Evolutionary conservation across 2,888 invertebrate genomes (phyloP), one percentile per base, ranked within the genome.

Genomic region (Pterostichus madidus): DNA sequence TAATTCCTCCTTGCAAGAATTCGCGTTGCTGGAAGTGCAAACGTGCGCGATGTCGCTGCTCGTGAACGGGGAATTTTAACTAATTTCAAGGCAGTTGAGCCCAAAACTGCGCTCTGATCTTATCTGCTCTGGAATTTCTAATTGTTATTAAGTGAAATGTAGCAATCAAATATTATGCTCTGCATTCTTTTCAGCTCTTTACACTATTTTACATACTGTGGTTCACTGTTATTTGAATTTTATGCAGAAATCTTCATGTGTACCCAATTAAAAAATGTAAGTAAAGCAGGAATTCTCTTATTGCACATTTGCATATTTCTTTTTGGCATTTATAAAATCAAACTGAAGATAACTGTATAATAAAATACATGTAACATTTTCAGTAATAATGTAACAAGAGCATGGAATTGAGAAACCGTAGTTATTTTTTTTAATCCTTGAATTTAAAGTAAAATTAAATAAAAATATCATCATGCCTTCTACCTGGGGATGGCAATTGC

Each of bases 131-230:
- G 75, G 75, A 75, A 75, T 75, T 75, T 75, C 52, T 75, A 75
- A 75, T 75, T 75, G 52, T 75, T 49, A 75, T 75, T 10, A 32
- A n/a, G 75, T 75, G 75, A 49, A 75, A 75, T 75, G 75, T 49
- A 24, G 52, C 75, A 53, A 75, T 75, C 49, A 53, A 75, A 52
- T 49, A 75, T 35, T 32, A 35, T 64, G 8, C 32, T 0, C 1
- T 0, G 35, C 35, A 64, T 64, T 64, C 64, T 59, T 59, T 59
- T 49, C 24, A n/a, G 11, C 39, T 39, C 8, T 39, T 39, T 8
- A 8, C 5, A 49, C 49, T 11, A n/a, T n/a, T 49, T 49, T 49
- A 10, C 49, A 49, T 49, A n/a, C 49, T 49, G 5, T 49, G n/a
- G 2, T 49, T 49, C 6, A 11, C 13, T 24, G n/a, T n/a, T 11